Percentiles rank a stretch among this genome's conserved stretches.
phyloP scores from a whole-genome alignment of 2,797 vertebrate species.

The Carduelis carduelis region DNA sequence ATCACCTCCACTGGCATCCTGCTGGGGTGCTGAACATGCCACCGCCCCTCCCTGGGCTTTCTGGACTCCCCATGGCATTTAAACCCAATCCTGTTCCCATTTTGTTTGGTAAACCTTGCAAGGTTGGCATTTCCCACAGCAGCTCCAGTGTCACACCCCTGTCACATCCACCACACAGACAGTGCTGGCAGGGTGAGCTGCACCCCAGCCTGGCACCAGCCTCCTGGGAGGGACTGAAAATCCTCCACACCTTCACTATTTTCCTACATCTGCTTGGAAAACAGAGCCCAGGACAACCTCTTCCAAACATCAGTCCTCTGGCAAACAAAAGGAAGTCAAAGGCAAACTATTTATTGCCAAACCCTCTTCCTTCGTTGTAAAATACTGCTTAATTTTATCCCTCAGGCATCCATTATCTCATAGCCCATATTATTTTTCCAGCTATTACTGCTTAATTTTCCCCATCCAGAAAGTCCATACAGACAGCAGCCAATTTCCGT shows the following conservation, averaged over 20 bases:
- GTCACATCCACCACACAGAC: rapidly evolving
- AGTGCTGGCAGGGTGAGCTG: not conserved
- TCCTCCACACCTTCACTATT: not conserved
- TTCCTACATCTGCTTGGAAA: not conserved
- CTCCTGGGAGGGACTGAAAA: not conserved
- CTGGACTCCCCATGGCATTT: not conserved
- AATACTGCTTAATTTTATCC: conserved; percentile 57
- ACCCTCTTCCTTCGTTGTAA: conserved; percentile 40
- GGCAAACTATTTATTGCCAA: conserved; percentile 27
- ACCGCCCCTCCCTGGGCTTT: not conserved
- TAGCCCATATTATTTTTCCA: conserved; percentile 53
- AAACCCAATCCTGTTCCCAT: not conserved
- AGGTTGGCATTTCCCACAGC: not conserved
- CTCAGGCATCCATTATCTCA: conserved; percentile 60
- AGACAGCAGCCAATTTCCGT: conserved; percentile 27
- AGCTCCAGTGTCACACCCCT: not conserved
- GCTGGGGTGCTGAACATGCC: rapidly evolving
- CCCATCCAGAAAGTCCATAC: not conserved
- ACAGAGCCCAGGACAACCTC: not conserved
- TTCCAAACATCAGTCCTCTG: not conserved
- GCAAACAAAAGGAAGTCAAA: conserved; percentile 43
- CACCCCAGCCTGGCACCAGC: not conserved
- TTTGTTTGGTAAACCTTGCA: not conserved
- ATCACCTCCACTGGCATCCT: not conserved
- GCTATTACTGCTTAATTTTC: conserved; percentile 50